Evolutionary conservation across 2,888 invertebrate species (phyloP).

Genomic region (Adineta ricciae): DNA sequence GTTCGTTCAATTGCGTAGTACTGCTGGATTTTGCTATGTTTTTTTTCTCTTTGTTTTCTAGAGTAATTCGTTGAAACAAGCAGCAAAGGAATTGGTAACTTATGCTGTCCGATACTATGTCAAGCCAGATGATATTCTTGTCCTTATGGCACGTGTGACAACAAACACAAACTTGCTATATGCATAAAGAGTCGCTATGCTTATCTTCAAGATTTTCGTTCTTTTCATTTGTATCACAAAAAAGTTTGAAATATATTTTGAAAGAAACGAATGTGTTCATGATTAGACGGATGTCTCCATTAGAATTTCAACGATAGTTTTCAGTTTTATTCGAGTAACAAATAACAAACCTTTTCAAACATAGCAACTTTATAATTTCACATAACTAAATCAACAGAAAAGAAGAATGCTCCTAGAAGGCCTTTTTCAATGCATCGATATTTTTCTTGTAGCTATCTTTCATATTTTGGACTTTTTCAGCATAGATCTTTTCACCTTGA

Average conservation of each 20-base stretch:
- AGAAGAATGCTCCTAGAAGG: not conserved
- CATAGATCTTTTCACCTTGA: not conserved
- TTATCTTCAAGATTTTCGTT: not conserved
- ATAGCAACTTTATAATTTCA: no score
- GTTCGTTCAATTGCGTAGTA: not conserved
- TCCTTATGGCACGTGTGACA: slow-evolving; percentile 22
- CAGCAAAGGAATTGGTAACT: slow-evolving; percentile 25
- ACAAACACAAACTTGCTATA: not conserved
- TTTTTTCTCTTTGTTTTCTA: not conserved
- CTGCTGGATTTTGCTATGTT: no score
- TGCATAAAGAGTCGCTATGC: not conserved
- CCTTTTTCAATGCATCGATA: not conserved
- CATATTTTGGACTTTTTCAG: not conserved
- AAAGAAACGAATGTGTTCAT: no score
- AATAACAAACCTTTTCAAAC: no score
- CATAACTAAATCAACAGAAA: not conserved
- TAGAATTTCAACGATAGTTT: no score
- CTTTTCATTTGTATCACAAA: no score
- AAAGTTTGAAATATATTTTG: no score
- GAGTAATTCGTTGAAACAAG: slow-evolving; percentile 22
- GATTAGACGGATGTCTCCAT: no score
- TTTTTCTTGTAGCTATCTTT: not conserved
- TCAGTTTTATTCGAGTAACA: no score
- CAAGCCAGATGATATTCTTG: slow-evolving; percentile 34
- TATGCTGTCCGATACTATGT: slow-evolving; percentile 24